Evolutionary conservation across 2,113 vertebrate genomes (phyloP), one percentile per base, ranked within the genome.

Genomic region (Stigmatopora argus): DNA sequence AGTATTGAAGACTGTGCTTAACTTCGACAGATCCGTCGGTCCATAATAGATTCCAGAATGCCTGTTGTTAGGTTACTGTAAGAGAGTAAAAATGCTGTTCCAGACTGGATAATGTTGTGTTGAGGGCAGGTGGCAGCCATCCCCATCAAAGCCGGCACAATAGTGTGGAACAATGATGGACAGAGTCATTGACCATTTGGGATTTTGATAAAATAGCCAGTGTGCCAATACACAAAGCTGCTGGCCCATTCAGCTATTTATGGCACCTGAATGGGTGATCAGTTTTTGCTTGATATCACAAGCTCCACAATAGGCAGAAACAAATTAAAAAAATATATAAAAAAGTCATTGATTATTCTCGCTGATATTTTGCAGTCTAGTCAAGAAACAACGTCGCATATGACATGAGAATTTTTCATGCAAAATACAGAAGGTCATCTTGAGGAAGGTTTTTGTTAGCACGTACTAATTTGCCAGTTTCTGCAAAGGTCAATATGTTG

Each of bases 81-180:
- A 71, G 73, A 52, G 56, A 66, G 63, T 81, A 77, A 73, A 84
- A 81, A 73, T 70, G 78, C 7, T 69, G 71, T 72, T 85, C 67
- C 65, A 66, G 75, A 74, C 79, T 74, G 65, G 62, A 77, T 78
- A 73, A 77, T 75, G 74, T 71, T 85, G 73, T 87, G 86, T 80
- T 73, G 82, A 78, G 77, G 81, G 84, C 86, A 90, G 89, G 88
- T 89, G 88, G 87, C 82, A 88, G 87, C 88, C 86, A 82, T 6
- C 59, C 78, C 64, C 78, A 84, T 91, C 83, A 90, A 91, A 65
- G 70, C 69, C 75, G 74, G 74, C 83, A 90, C 87, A 87, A 84
- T 87, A 79, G 78, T 47, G 76, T 82, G 84, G 84, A 88, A 88
- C 89, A 91, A 89, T 88, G 88, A 88, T 84, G 78, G 82, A 81